phyloP scores from a whole-genome alignment of 2,888 invertebrate genomes.

The Tanytarsus gracilentus region DNA sequence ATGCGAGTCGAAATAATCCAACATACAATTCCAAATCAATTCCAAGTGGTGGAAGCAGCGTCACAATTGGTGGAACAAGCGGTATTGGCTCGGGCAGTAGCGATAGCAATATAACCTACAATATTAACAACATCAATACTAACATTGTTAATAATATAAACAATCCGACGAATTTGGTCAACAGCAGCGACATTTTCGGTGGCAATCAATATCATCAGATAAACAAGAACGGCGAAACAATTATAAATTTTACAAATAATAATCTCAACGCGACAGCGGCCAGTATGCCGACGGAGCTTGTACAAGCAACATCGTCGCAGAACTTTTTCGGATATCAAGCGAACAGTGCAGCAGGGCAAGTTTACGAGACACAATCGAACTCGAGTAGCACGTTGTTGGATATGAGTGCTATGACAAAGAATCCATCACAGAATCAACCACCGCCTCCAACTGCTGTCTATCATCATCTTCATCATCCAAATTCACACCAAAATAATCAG shows the following conservation, averaged over 20 bases:
- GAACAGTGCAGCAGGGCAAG: conserved; percentile 8
- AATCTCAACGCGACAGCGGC: background rate
- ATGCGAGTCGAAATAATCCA: background rate
- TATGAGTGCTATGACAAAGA: too few species aligned
- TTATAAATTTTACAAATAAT: conserved; percentile 25
- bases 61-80: background rate
- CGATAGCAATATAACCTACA: conserved; percentile 6
- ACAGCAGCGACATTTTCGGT: conserved; percentile 10
- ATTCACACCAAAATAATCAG: conserved; percentile 4
- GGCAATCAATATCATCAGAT: conserved; percentile 27
- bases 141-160: conserved; percentile 26
- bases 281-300: conserved; percentile 18
- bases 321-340: conserved; percentile 23
- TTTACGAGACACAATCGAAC: conserved; percentile 16
- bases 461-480: background rate
- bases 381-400: conserved; percentile 3
- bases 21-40: too few species aligned
- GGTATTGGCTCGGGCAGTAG: background rate
- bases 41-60: too few species aligned
- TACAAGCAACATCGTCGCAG: conserved; percentile 16
- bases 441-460: too few species aligned
- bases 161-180: conserved; percentile 17
- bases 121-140: conserved; percentile 26
- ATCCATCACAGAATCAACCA: too few species aligned
- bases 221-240: conserved; percentile 27